Evolutionary conservation across 2,113 vertebrate genomes (phyloP).

Genomic region (Crotalus horridus): DNA sequence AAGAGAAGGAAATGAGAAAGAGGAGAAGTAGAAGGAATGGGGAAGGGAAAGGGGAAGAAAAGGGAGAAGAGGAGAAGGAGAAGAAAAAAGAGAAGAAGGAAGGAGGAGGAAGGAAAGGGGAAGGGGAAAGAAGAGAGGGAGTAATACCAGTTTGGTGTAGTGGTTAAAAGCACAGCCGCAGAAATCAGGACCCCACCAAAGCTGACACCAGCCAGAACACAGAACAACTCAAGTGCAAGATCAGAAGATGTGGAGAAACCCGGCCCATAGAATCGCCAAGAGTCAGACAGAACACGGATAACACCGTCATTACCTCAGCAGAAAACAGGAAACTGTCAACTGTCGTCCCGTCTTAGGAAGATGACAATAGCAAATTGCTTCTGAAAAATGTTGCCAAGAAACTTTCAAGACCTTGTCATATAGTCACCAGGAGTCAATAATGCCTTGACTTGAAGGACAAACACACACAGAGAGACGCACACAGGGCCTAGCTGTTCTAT

Average conservation of each 20-base stretch:
- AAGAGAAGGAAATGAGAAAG: too few relatives aligned
- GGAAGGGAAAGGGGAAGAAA: too few relatives aligned
- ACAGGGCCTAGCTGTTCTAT: too few relatives aligned
- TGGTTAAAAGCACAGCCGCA: neutral
- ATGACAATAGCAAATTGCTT: neutral
- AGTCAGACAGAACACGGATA: too few relatives aligned
- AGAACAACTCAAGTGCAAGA: too few relatives aligned
- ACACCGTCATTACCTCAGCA: too few relatives aligned
- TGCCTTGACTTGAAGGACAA: neutral
- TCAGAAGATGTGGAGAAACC: too few relatives aligned
- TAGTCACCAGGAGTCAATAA: neutral
- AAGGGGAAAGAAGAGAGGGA: neutral
- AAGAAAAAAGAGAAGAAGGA: too few relatives aligned
- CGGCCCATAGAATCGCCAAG: too few relatives aligned
- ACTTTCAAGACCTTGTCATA: neutral
- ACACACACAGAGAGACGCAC: neutral
- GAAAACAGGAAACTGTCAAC: neutral
- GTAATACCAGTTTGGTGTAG: neutral
- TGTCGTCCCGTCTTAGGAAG: neutral
- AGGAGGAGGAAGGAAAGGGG: neutral
- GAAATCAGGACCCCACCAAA: neutral
- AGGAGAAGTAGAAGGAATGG: too few relatives aligned
- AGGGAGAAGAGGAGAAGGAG: too few relatives aligned
- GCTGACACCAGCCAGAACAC: too few relatives aligned
- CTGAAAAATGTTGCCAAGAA: neutral